Evolutionary conservation across 2,888 invertebrate species (phyloP).

Genomic region (Prionchulus punctatus): DNA sequence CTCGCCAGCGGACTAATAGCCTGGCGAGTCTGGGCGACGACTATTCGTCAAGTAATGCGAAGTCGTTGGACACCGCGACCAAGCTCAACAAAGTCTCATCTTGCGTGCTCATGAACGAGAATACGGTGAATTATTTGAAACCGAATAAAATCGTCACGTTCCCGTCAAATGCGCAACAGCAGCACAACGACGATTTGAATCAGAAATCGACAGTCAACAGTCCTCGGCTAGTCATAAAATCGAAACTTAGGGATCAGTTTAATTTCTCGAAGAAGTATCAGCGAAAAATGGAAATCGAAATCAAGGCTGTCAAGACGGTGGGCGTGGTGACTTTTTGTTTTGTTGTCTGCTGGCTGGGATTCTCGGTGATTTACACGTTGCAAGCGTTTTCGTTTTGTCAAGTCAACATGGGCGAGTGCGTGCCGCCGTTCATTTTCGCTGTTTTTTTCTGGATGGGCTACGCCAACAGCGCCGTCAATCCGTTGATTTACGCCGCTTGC

Average conservation of each 20-base stretch:
- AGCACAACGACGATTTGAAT: too few relatives aligned
- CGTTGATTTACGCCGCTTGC: conserved; percentile 10
- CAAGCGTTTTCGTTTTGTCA: conserved; percentile 59
- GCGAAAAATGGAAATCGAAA: conserved; percentile 63
- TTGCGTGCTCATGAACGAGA: too few relatives aligned
- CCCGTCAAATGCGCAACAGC: too few relatives aligned
- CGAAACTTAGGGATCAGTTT: too few relatives aligned
- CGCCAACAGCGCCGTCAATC: conserved; percentile 9
- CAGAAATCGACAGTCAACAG: too few relatives aligned
- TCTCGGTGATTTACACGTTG: conserved; percentile 72
- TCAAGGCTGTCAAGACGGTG: conserved; percentile 86
- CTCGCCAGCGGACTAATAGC: not conserved
- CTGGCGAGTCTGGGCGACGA: not conserved
- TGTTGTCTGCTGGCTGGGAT: conserved; percentile 83
- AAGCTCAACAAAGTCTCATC: not conserved
- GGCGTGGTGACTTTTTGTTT: conserved; percentile 90
- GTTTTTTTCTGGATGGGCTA: conserved; percentile 9
- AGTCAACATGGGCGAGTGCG: conserved; percentile 35
- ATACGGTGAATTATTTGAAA: too few relatives aligned
- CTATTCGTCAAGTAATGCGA: too few relatives aligned
- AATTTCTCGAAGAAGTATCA: too few relatives aligned
- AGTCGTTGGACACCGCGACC: not conserved
- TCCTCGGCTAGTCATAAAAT: too few relatives aligned
- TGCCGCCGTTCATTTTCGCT: not conserved
- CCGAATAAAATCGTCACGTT: too few relatives aligned